Percentiles rank a stretch among this genome's conserved stretches.
These are phyloP conservation scores for Papilio gigon DNA, from an alignment of 2,888 invertebrate genomes.

Conservation along the genomic window DNA sequence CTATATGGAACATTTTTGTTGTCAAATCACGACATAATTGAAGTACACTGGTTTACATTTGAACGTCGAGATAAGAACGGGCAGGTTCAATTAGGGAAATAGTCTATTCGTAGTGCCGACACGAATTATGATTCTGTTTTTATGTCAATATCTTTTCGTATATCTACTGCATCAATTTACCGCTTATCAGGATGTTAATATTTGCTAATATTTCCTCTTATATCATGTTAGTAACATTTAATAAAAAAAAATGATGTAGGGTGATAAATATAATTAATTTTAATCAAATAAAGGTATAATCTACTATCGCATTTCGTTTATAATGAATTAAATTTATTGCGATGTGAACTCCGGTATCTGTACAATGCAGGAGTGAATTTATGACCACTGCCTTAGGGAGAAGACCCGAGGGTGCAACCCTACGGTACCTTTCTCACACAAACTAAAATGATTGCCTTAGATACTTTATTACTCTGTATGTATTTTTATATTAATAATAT, in stretches of 20 bases:
- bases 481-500: no score
- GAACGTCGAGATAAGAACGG: background rate
- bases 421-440: background rate
- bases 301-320: background rate
- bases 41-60: background rate
- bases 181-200: background rate
- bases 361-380: conserved; percentile 24
- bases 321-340: conserved; percentile 12
- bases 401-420: conserved; percentile 9
- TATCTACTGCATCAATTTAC: no score
- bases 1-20: background rate
- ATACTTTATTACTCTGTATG: conserved; percentile 1
- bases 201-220: background rate
- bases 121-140: background rate
- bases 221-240: background rate
- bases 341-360: conserved; percentile 16
- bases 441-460: conserved; percentile 23
- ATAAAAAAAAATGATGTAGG: background rate
- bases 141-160: no score
- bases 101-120: background rate
- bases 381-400: conserved; percentile 12
- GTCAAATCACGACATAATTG: background rate
- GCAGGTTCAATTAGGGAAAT: background rate
- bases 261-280: conserved; percentile 11
- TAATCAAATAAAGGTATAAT: conserved; percentile 1